phyloP scores from a whole-genome alignment of 2,888 invertebrate species.

The Rhimphoctona megacephalus region DNA sequence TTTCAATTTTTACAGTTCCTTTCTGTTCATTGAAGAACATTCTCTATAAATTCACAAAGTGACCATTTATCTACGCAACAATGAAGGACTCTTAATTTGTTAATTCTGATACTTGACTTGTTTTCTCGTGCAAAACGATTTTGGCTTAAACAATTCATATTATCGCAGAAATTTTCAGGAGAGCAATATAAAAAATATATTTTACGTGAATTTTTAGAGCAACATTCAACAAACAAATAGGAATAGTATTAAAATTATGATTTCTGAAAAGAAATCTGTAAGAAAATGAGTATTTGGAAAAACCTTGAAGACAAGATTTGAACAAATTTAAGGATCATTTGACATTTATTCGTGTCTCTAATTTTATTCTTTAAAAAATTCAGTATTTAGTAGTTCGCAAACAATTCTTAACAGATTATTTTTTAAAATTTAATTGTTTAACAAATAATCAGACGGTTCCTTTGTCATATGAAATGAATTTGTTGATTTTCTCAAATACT shows the following conservation, averaged over 20 bases:
- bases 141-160: not conserved
- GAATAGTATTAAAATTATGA: not conserved
- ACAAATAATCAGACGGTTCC: too few relatives aligned
- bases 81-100: not conserved
- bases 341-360: too few relatives aligned
- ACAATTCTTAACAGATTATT: not conserved
- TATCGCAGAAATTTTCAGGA: not conserved
- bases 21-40: too few relatives aligned
- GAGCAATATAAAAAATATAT: constrained; percentile 6
- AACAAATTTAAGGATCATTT: not conserved
- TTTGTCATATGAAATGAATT: too few relatives aligned
- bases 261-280: not conserved
- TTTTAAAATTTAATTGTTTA: too few relatives aligned
- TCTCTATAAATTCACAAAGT: too few relatives aligned
- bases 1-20: too few relatives aligned
- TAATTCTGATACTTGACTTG: too few relatives aligned
- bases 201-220: not conserved
- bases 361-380: not conserved
- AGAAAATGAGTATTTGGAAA: not conserved
- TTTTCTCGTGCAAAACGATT: not conserved
- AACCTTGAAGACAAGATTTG: not conserved
- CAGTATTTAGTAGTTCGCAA: not conserved
- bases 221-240: not conserved
- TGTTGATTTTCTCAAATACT: too few relatives aligned
- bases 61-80: not conserved